phyloP scores from a whole-genome alignment of 1,140 invertebrate species.

The Musca vetustissima region DNA sequence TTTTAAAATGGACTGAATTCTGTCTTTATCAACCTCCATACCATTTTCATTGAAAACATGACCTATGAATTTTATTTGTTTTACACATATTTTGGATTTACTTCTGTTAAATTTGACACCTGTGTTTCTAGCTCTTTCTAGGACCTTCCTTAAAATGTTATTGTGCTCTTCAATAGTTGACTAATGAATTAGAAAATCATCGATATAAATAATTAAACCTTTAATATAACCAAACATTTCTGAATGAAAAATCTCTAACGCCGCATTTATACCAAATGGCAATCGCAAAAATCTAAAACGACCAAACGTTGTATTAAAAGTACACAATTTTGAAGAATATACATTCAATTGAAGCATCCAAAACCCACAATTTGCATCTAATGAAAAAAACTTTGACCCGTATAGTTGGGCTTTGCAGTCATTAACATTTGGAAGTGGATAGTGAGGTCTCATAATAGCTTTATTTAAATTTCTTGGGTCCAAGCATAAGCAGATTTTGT shows the following conservation, averaged over 20 bases:
- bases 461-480: slow-evolving; percentile 58
- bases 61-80: slow-evolving; percentile 36
- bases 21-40: background rate
- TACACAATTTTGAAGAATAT: slow-evolving; percentile 50
- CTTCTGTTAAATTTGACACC: slow-evolving; percentile 29
- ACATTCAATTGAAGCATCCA: slow-evolving; percentile 55
- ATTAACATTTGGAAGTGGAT: slow-evolving; percentile 54
- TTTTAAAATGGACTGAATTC: slow-evolving; percentile 30
- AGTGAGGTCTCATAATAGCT: slow-evolving; percentile 52
- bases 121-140: slow-evolving; percentile 32
- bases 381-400: slow-evolving; percentile 49
- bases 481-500: slow-evolving; percentile 52
- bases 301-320: slow-evolving; percentile 57
- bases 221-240: slow-evolving; percentile 45
- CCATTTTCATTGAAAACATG: background rate
- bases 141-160: slow-evolving; percentile 38
- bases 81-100: slow-evolving; percentile 31
- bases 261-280: slow-evolving; percentile 55
- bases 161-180: slow-evolving; percentile 37
- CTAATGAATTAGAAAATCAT: slow-evolving; percentile 47
- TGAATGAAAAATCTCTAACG: slow-evolving; percentile 50
- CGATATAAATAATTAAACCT: slow-evolving; percentile 48
- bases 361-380: slow-evolving; percentile 56
- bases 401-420: slow-evolving; percentile 47
- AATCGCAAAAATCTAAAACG: slow-evolving; percentile 42